Percentiles rank a stretch among this genome's conserved stretches.
Conservation (phyloP, 2,113 vertebrate species). For the Zosterops japonicus region DNA sequence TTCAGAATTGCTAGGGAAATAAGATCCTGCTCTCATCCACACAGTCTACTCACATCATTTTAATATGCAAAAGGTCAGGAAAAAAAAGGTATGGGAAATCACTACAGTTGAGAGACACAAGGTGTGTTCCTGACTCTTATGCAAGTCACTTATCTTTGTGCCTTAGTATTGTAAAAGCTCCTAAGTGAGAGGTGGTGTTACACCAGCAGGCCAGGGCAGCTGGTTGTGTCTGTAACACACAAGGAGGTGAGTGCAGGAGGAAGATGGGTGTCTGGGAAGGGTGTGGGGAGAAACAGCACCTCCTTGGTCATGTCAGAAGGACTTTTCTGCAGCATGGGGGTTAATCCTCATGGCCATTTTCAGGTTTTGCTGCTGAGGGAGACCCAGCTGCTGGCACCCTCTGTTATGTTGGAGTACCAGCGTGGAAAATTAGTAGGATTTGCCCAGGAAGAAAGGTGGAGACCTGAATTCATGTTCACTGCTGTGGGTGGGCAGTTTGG, state of each 20-base stretch:
- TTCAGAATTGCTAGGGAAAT: neutral
- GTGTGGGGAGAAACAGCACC: neutral
- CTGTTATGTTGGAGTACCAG: neutral
- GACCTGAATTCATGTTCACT: neutral
- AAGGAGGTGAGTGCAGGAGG: neutral
- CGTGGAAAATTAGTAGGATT: neutral
- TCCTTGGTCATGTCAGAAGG: neutral
- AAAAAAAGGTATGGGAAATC: neutral
- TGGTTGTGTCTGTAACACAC: neutral
- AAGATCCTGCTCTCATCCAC: neutral
- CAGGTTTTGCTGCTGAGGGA: neutral
- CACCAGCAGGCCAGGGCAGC: neutral
- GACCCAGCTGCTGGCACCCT: neutral
- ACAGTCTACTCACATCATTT: neutral
- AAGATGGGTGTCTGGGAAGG: neutral
- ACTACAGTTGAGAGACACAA: neutral
- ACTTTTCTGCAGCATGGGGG: neutral
- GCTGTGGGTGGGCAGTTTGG: neutral
- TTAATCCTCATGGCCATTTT: neutral
- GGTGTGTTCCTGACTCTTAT: neutral
- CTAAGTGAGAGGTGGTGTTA: neutral
- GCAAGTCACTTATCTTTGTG: slow-evolving; percentile 8
- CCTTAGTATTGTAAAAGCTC: slow-evolving; percentile 36
- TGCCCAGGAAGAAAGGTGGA: neutral
- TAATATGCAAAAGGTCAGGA: neutral